phyloP scores from a whole-genome alignment of 1,140 invertebrate genomes.

The Brachionus asplanchnoidis region DNA sequence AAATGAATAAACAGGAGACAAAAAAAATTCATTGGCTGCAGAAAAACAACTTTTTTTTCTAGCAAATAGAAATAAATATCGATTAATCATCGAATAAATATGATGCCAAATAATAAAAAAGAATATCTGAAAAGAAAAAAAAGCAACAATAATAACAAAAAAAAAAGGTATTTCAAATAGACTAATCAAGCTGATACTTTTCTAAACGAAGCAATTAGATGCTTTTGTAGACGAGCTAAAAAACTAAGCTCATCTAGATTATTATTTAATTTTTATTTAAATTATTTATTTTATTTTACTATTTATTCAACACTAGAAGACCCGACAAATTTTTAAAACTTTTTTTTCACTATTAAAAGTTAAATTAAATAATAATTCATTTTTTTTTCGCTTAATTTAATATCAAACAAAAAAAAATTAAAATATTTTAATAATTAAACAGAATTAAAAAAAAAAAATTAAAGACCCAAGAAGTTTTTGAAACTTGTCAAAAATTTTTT shows the following conservation, averaged over 20 bases:
- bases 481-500: no score
- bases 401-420: no score
- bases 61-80: neutral
- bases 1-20: neutral
- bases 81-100: constrained; percentile 1
- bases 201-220: neutral
- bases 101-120: neutral
- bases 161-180: neutral
- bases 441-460: no score
- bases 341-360: no score
- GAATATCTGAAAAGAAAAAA: neutral
- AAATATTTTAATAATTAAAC: no score
- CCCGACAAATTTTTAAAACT: no score
- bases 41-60: neutral
- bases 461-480: no score
- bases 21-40: neutral
- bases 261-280: no score
- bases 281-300: no score
- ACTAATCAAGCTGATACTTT: neutral
- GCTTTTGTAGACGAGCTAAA: neutral
- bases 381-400: no score
- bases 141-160: neutral
- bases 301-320: no score
- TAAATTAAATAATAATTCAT: no score
- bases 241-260: neutral